Percentiles rank a stretch among this genome's conserved stretches.
These are phyloP conservation scores for Pangasius larnaudii DNA, from an alignment of 2,797 vertebrate genomes.

Conservation along the genomic window DNA sequence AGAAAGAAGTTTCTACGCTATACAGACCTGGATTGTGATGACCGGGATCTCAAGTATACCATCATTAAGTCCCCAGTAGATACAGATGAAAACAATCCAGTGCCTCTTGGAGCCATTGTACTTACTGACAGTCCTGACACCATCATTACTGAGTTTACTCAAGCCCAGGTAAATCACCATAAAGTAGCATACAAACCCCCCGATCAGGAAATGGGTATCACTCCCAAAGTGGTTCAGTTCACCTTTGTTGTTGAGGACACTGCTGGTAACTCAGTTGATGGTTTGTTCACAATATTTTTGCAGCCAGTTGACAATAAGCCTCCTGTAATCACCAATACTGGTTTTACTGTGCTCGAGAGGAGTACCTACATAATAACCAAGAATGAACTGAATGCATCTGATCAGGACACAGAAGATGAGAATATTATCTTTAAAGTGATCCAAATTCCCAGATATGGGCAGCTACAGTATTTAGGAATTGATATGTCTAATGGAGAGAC, in stretches of 20 bases:
- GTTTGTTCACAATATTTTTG: constrained; percentile 85
- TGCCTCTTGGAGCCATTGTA: constrained; percentile 79
- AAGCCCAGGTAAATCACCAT: constrained; percentile 87
- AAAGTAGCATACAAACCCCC: constrained; percentile 87
- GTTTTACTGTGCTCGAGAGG: constrained; percentile 81
- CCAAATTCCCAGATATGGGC: constrained; percentile 75
- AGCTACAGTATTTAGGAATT: constrained; percentile 78
- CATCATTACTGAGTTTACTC: constrained; percentile 81
- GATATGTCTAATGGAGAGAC: constrained; percentile 77
- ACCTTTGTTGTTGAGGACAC: constrained; percentile 85
- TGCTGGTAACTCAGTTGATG: constrained; percentile 79
- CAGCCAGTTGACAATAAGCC: constrained; percentile 87
- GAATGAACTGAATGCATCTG: constrained; percentile 81
- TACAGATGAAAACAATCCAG: constrained; percentile 82
- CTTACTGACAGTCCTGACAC: constrained; percentile 78
- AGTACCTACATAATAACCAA: constrained; percentile 77
- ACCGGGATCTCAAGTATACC: constrained; percentile 84
- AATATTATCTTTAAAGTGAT: constrained; percentile 82
- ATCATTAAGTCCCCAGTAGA: constrained; percentile 80
- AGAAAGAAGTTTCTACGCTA: constrained; percentile 81
- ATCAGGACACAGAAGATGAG: constrained; percentile 82
- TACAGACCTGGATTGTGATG: constrained; percentile 85
- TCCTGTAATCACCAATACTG: constrained; percentile 83
- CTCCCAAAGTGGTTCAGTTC: constrained; percentile 84
- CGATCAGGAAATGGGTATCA: constrained; percentile 83